phyloP scores from a whole-genome alignment of 2,888 invertebrate species.

The Fragum fragum region DNA sequence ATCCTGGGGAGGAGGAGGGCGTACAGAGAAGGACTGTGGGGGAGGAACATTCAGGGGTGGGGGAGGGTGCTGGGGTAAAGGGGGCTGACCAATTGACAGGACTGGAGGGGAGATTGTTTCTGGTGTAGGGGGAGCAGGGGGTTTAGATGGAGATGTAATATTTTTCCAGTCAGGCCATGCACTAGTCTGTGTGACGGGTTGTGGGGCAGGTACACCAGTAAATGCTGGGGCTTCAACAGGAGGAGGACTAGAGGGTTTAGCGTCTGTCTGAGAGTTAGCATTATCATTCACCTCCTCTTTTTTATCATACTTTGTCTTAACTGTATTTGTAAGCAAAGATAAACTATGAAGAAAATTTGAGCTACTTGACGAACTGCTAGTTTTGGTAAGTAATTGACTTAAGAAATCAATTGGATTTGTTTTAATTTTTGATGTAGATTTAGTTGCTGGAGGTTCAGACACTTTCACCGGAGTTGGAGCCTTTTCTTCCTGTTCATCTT shows the following conservation, averaged over 20 bases:
- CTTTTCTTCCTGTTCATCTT: conserved; percentile 77
- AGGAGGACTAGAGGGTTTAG: conserved; percentile 19
- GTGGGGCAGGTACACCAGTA: conserved; percentile 49
- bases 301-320: conserved; percentile 73
- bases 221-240: conserved; percentile 33
- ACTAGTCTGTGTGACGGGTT: conserved; percentile 61
- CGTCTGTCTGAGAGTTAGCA: neutral
- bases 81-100: conserved; percentile 54
- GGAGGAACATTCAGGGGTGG: conserved; percentile 47
- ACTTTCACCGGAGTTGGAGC: conserved; percentile 46
- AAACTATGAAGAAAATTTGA: conserved; percentile 80
- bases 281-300: conserved; percentile 49
- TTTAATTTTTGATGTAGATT: conserved; percentile 48
- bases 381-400: conserved; percentile 79
- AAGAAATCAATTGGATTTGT: conserved; percentile 82
- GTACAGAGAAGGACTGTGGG: conserved; percentile 40
- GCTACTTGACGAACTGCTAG: conserved; percentile 74
- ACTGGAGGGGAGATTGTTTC: conserved; percentile 54
- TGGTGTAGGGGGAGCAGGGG: conserved; percentile 46
- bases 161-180: conserved; percentile 81
- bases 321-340: conserved; percentile 76
- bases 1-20: conserved; percentile 55
- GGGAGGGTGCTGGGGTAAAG: conserved; percentile 45
- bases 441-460: conserved; percentile 31
- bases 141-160: conserved; percentile 55